A percentile compares a stretch with the other conserved stretches of the same genome.
Conservation (phyloP, 2,797 vertebrate genomes). For the Sebastes umbrosus region DNA sequence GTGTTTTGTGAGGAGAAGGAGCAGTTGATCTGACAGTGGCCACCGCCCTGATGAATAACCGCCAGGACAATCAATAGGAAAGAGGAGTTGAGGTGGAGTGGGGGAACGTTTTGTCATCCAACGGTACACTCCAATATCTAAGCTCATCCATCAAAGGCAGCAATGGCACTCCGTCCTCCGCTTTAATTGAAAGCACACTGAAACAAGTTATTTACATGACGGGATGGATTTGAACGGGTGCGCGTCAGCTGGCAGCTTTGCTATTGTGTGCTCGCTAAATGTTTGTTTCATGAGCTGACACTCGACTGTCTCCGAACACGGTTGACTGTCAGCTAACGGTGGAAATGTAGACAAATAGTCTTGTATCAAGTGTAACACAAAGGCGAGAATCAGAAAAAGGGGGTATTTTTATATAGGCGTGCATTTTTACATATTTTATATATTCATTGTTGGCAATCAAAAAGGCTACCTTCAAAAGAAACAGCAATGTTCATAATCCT, state of each 20-base stretch:
- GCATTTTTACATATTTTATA: conserved; percentile 11
- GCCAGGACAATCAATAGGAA: conserved; percentile 83
- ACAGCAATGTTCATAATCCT: conserved; percentile 38
- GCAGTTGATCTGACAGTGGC: conserved; percentile 81
- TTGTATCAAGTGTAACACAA: conserved; percentile 39
- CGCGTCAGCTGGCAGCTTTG: conserved; percentile 72
- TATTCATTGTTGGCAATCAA: conserved; percentile 31
- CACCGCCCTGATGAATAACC: conserved; percentile 84
- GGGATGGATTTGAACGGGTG: conserved; percentile 77
- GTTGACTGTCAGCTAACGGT: conserved; percentile 62
- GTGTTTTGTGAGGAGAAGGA: conserved; percentile 80
- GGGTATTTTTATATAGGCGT: conserved; percentile 28
- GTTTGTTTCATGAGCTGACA: conserved; percentile 75
- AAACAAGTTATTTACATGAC: conserved; percentile 87
- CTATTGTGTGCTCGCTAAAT: conserved; percentile 71
- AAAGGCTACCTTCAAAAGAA: conserved; percentile 26
- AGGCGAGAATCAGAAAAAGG: conserved; percentile 15
- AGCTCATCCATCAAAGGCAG: conserved; percentile 84
- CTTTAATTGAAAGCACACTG: conserved; percentile 86
- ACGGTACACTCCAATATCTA: conserved; percentile 85
- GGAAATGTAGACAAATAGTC: conserved; percentile 58
- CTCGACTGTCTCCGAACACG: conserved; percentile 62
- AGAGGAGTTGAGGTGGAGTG: conserved; percentile 84
- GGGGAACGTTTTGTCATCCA: conserved; percentile 85
- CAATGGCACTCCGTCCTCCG: conserved; percentile 77